These are phyloP conservation scores for Ooceraea biroi DNA, from an alignment of 1,140 invertebrate genomes.

Conservation along the genomic window DNA sequence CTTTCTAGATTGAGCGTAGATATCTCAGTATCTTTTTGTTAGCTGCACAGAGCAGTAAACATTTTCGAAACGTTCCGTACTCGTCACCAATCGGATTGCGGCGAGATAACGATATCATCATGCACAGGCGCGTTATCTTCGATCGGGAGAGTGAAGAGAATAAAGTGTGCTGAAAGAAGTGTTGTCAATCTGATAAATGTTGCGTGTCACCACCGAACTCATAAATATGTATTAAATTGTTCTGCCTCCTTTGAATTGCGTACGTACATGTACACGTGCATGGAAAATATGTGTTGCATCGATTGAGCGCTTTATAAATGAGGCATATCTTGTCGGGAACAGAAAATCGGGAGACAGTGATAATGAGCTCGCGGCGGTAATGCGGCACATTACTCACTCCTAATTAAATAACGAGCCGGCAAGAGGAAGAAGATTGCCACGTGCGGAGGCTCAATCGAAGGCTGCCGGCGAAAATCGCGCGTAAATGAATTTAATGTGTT, in stretches of 20 bases:
- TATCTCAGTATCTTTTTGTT: background rate
- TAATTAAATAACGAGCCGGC: constrained; percentile 22
- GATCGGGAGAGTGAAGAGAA: constrained; percentile 18
- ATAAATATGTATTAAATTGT: constrained; percentile 44
- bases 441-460: constrained; percentile 25
- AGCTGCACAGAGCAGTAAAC: background rate
- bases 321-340: background rate
- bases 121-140: background rate
- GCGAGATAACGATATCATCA: constrained; percentile 33
- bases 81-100: background rate
- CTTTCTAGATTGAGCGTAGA: background rate
- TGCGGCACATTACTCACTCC: background rate
- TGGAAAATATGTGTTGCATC: constrained; percentile 26
- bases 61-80: background rate
- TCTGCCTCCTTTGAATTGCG: constrained; percentile 23
- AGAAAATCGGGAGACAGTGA: constrained; percentile 8
- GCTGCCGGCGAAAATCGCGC: constrained; percentile 15
- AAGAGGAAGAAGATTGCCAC: background rate
- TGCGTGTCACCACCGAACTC: constrained; percentile 31
- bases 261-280: background rate
- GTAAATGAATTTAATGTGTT: constrained; percentile 4
- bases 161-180: constrained; percentile 51
- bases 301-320: constrained; percentile 25
- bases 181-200: constrained; percentile 55
- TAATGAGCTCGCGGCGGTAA: constrained; percentile 14